Base-by-base conservation (phyloP, 2,888 invertebrate species). In the Trichogramma dendrolimi region DNA sequence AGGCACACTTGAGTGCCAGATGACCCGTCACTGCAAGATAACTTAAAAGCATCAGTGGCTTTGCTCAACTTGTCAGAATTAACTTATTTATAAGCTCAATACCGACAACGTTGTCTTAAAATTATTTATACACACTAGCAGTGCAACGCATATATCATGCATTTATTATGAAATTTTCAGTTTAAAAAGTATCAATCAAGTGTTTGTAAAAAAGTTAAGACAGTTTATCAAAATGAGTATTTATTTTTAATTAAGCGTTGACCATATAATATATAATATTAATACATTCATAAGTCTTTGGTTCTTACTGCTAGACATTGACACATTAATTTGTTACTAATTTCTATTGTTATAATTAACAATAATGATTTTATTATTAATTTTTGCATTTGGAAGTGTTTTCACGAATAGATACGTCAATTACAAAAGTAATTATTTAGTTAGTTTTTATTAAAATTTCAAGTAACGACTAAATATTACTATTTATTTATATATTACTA, bases 1-100 rank as follows among this genome's bases (percentile, higher is more conserved):
- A 71, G 70, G 66, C 70, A 71, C 78, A 79, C 79, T 79, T 79
- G 79, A 79, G 77, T 79, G 76, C 79, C 79, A 79, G 78, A 79
- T 79, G 79, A 79, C 79, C 74, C 78, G 72, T 72, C 73, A 72
- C 75, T 71, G 70, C 72, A 69, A 72, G 78, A 78, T 78, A 78
- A 77, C 77, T 78, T 77, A 78, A 78, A 79, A 78, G 76, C 78
- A 70, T 69, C 75, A 67, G 72, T 76, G 78, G 76, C 72, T 75
- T 74, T 62, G 71, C 75, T 78, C 77, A 75, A 77, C 71, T 76
- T 77, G 76, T 78, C 78, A 72, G 73, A 75, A 70, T 73, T 68
- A 67, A 75, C 75, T 76, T 79, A 79, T 79, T 78, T 77, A 77
- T 79, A 79, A 75, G 71, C 53, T 48, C 8, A 54, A 59, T 44